These are phyloP conservation scores for Linnaemya tessellans DNA, from an alignment of 2,888 invertebrate species.

Conservation along the genomic window DNA sequence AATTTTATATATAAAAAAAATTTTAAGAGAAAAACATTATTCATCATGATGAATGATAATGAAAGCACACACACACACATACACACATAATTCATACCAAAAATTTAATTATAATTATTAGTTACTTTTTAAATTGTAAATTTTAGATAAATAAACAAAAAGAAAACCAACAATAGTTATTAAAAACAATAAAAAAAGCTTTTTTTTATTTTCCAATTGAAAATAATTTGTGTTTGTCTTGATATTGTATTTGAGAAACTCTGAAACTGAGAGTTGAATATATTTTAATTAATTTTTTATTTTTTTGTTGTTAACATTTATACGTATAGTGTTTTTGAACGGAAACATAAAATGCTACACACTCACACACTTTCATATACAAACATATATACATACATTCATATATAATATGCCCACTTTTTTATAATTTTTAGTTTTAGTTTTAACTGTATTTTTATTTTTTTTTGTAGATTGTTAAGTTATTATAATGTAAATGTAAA, in stretches of 20 bases:
- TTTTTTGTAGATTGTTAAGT: constrained; percentile 57
- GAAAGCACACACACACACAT: constrained; percentile 24
- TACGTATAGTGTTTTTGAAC: constrained; percentile 56
- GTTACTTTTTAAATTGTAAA: constrained; percentile 68
- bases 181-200: constrained; percentile 16
- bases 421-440: constrained; percentile 35
- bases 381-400: no score
- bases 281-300: constrained; percentile 44
- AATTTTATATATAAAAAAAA: constrained; percentile 16
- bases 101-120: constrained; percentile 70
- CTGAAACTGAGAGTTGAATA: constrained; percentile 1
- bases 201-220: constrained; percentile 41
- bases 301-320: constrained; percentile 59
- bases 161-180: constrained; percentile 39
- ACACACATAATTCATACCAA: constrained; percentile 71
- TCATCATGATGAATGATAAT: constrained; percentile 10
- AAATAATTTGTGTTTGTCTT: constrained; percentile 12
- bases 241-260: constrained; percentile 34
- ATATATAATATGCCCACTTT: constrained; percentile 19
- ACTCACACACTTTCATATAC: not conserved
- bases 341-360: constrained; percentile 3
- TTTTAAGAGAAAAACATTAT: constrained; percentile 22
- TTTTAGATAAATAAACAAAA: constrained; percentile 46
- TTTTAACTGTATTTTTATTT: not conserved
- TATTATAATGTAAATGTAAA: constrained; percentile 60